Evolutionary conservation across 2,888 invertebrate species (phyloP), one percentile per base, ranked within the genome.

Genomic region (Smittia aterrima): DNA sequence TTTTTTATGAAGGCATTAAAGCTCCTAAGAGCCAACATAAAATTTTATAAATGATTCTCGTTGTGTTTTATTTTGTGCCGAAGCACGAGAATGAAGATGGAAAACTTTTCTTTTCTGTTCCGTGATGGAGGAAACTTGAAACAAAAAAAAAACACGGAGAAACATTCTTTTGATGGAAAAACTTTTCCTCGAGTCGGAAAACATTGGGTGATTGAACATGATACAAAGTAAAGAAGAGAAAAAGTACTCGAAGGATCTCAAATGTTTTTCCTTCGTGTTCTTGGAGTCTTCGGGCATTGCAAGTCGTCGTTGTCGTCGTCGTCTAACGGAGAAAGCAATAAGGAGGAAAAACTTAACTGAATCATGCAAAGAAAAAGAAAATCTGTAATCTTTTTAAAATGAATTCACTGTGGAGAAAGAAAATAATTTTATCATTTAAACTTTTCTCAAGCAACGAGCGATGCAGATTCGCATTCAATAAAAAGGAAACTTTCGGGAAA

Each of bases 1-100:
- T 32, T 72, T 72, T 62, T 62, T 62, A 72, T 62, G 25, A 62
- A 22, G 40, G 53, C 72, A 72, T 72, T 71, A 71, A 71, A 71
- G 70, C 54, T 54, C 25, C 25, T 54, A 71, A 53, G n/a, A 71
- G 54, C 32, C 54, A 41, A 53, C 54, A 71, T 71, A 71, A 71
- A 71, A 71, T 71, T 71, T 71, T 71, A 71, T 71, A 71, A 71
- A 71, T 47, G 70, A 40, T 47, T 41, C 47, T 40, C 68, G 54
- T 54, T 71, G 70, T 71, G 53, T 71, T 71, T 71, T 53, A 32
- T 54, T 54, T 72, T 72, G 9, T 38, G 27, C 32, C 25, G 7
- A 41, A 40, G 24, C 22, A 22, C 9, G 53, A 68, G 41, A 70
- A 18, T 64, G 24, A 27, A 58, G n/a, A 64, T 18, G 58, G 11